Base-by-base conservation (phyloP, 2,113 vertebrate genomes). In the Pseudorectes ferrugineus region DNA sequence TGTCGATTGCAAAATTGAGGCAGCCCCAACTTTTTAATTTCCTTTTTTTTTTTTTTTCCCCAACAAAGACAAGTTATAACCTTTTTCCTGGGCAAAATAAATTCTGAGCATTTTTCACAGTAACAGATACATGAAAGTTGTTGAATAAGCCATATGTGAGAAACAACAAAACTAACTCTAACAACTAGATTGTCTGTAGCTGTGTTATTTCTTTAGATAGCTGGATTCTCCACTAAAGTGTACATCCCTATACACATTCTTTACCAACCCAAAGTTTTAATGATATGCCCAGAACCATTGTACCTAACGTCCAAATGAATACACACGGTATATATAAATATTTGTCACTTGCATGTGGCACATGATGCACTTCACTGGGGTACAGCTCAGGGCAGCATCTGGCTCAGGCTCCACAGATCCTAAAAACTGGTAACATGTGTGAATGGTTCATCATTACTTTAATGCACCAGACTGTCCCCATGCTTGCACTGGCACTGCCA, bases 1-100 rank as follows among this genome's bases (percentile, higher is more conserved):
- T 95, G 88, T 97, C 65, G 85, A 77, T 95, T 90, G 92, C 79
- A 94, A 93, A 95, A 92, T 24, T 2, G 25, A 95, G 59, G 43
- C 82, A 84, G 61, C 33, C 52, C 8, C n/a, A 84, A 65, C 62
- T 61, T 81, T 33, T 43, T 31, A 0, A 3, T 43, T 86, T 57
- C 3, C 52, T 73, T 14, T 40, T 40, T 20, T 36, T 80, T 92
- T 68, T 65, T 24, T 10, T 54, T 51, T 12, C 1, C 4, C 4
- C 62, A 77, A 35, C 29, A 80, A 88, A 83, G 55, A 31, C 59
- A 74, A 66, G 35, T 21, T 74, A 42, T 11, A 75, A 76, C 23
- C 11, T 70, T 68, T 62, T 43, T 42, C n/a, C n/a, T 18, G 11
- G 20, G 43, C 38, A 80, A 88, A 86, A 90, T 31, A 55, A 85